phyloP scores from a whole-genome alignment of 1,140 invertebrate genomes.

The Orchestia grillus region DNA sequence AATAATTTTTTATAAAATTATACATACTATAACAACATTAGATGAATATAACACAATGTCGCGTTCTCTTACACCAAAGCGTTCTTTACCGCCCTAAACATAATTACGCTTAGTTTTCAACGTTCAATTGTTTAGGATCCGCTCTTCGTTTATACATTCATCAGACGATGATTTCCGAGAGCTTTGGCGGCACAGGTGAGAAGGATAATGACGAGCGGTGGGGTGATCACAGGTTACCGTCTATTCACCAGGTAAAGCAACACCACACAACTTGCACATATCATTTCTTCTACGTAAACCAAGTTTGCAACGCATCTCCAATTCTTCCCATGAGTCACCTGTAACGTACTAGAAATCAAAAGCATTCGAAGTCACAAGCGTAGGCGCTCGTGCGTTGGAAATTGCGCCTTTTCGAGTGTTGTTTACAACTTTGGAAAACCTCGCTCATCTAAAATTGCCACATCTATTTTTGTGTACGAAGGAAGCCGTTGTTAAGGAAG shows the following conservation, averaged over 20 bases:
- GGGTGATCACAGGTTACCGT: not conserved
- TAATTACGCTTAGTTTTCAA: too few relatives aligned
- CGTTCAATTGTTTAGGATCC: too few relatives aligned
- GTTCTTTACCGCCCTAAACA: too few relatives aligned
- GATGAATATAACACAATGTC: too few relatives aligned
- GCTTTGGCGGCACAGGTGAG: not conserved
- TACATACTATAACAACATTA: too few relatives aligned
- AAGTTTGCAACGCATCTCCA: not conserved
- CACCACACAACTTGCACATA: not conserved
- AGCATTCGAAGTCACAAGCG: not conserved
- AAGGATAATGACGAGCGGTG: not conserved
- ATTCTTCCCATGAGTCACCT: not conserved
- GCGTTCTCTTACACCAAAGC: too few relatives aligned
- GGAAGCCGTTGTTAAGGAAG: too few relatives aligned
- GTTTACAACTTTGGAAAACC: too few relatives aligned
- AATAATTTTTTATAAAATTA: too few relatives aligned
- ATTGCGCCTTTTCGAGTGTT: not conserved
- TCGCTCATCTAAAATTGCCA: too few relatives aligned
- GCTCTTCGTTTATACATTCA: too few relatives aligned
- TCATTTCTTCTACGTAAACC: not conserved
- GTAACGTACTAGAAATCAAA: not conserved
- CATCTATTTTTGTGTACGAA: too few relatives aligned
- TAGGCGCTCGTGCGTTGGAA: not conserved
- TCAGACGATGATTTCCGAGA: not conserved
- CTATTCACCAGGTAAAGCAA: not conserved